These are phyloP conservation scores for Cyrtodaria siliqua DNA, from an alignment of 2,888 invertebrate genomes.

Conservation along the genomic window DNA sequence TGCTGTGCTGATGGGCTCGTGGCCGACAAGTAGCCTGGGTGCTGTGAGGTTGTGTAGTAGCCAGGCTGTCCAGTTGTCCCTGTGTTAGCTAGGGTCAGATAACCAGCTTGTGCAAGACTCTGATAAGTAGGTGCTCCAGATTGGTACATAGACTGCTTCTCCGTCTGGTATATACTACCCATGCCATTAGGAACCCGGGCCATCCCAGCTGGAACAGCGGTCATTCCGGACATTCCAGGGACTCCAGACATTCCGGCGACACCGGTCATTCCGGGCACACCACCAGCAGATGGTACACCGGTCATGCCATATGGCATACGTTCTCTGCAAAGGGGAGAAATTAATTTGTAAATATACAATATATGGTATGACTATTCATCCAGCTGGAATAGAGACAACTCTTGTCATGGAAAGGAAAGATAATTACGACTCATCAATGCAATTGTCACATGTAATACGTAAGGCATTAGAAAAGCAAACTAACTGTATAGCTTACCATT, in stretches of 20 bases:
- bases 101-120: constrained; percentile 40
- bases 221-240: constrained; percentile 51
- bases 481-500: neutral
- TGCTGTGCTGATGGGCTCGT: constrained; percentile 47
- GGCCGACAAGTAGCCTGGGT: constrained; percentile 51
- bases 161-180: constrained; percentile 47
- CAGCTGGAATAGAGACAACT: constrained; percentile 1
- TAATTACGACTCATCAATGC: too few species aligned
- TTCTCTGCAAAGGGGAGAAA: constrained; percentile 18
- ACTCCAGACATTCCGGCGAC: constrained; percentile 46
- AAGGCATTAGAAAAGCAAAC: constrained; percentile 32
- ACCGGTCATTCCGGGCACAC: constrained; percentile 55
- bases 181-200: constrained; percentile 48
- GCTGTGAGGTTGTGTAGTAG: constrained; percentile 33
- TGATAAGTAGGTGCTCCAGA: constrained; percentile 33
- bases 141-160: constrained; percentile 51
- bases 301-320: constrained; percentile 48
- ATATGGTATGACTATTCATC: neutral
- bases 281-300: constrained; percentile 39
- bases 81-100: constrained; percentile 27
- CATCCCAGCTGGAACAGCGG: constrained; percentile 50
- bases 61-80: constrained; percentile 27
- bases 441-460: constrained; percentile 4
- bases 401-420: neutral
- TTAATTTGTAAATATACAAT: neutral